A percentile compares a stretch with the other conserved stretches of the same genome.
Evolutionary conservation across 2,888 invertebrate genomes (phyloP).

Genomic region (Latrodectus hesperus): DNA sequence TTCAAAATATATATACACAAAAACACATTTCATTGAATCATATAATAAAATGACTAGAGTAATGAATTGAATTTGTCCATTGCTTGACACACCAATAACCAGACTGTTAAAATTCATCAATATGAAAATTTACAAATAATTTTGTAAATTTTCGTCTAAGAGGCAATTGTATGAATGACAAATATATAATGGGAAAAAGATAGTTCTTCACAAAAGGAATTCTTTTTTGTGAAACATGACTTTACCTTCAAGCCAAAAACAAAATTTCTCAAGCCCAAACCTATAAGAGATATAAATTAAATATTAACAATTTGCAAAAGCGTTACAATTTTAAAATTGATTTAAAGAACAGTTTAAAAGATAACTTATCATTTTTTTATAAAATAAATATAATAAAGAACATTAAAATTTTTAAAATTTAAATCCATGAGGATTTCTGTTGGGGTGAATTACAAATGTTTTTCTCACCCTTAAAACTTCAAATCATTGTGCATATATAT

Average conservation of each 20-base stretch:
- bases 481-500: no score
- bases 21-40: not conserved
- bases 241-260: not conserved
- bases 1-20: not conserved
- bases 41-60: not conserved
- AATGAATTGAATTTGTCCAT: not conserved
- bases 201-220: constrained; percentile 14
- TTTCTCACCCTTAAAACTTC: no score
- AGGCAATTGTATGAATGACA: constrained; percentile 24
- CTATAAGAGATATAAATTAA: constrained; percentile 4
- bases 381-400: no score
- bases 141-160: constrained; percentile 38
- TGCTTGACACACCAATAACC: not conserved
- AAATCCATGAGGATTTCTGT: no score
- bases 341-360: no score
- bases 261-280: constrained; percentile 52
- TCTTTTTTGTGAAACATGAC: not conserved
- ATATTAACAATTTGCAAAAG: no score
- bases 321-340: no score
- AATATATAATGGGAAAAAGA: constrained; percentile 35
- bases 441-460: no score
- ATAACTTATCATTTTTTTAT: no score
- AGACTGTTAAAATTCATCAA: constrained; percentile 41
- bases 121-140: constrained; percentile 26
- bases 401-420: no score